A percentile compares a stretch with the other conserved stretches of the same genome.
These are phyloP conservation scores for Leptobrachium leishanense DNA, from an alignment of 2,113 vertebrate genomes.

Conservation along the genomic window DNA sequence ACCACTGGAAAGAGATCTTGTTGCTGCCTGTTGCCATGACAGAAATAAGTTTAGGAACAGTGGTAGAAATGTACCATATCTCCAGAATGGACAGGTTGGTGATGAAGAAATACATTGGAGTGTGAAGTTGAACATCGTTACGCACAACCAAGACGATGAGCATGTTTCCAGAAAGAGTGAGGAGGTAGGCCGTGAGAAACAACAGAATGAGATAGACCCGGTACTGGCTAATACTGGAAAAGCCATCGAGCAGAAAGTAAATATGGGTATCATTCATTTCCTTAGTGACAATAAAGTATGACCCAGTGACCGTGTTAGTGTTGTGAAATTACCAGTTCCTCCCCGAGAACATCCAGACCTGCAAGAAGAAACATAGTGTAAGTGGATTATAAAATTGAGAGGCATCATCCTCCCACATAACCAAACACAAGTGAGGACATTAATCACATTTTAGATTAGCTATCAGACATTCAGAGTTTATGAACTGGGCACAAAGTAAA, in stretches of 20 bases:
- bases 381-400: no score
- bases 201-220: constrained; percentile 51
- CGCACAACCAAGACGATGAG: constrained; percentile 53
- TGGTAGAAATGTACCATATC: constrained; percentile 51
- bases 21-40: constrained; percentile 41
- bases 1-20: constrained; percentile 47
- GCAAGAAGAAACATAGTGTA: no score
- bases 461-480: no score
- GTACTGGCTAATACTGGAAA: constrained; percentile 48
- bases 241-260: constrained; percentile 53
- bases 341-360: no score
- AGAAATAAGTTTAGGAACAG: constrained; percentile 55
- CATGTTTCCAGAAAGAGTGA: constrained; percentile 51
- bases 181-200: constrained; percentile 52
- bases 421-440: no score
- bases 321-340: no score
- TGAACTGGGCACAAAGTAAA: no score
- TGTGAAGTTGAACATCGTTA: constrained; percentile 47
- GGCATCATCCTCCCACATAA: no score
- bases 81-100: constrained; percentile 54
- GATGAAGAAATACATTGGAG: constrained; percentile 60
- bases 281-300: constrained; percentile 42
- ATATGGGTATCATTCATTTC: constrained; percentile 38
- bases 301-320: no score
- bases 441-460: no score